Percentiles rank a stretch among this genome's conserved stretches.
Evolutionary conservation across 2,113 vertebrate genomes (phyloP).

Genomic region (Tichodroma muraria): DNA sequence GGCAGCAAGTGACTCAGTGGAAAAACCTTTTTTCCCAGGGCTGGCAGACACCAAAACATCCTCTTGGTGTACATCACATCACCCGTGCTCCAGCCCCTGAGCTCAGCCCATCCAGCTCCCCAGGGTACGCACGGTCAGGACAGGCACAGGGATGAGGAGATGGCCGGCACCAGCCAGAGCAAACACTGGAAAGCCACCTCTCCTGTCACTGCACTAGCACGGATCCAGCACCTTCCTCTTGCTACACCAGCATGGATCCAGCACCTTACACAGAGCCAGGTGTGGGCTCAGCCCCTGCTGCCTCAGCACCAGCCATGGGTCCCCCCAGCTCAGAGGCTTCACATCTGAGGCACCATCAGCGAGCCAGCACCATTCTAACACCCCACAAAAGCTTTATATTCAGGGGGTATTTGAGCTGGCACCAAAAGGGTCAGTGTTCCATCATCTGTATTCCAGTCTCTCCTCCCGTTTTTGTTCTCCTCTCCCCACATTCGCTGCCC

Average conservation of each 20-base stretch:
- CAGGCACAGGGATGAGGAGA: not conserved
- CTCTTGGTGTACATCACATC: fast-evolving
- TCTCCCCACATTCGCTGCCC: not conserved
- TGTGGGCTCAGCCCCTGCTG: not conserved
- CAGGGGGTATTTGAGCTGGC: not conserved
- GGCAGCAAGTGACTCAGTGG: slow-evolving; percentile 29
- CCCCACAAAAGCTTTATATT: not conserved
- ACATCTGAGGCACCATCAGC: not conserved
- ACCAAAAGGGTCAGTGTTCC: fast-evolving
- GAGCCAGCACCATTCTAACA: not conserved
- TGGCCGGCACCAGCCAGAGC: not conserved
- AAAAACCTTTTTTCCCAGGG: slow-evolving; percentile 16
- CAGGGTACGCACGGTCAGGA: fast-evolving
- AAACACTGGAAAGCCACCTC: not conserved
- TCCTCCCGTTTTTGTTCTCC: not conserved
- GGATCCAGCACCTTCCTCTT: not conserved
- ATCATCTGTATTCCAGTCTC: not conserved
- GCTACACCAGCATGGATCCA: not conserved
- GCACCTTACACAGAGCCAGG: not conserved
- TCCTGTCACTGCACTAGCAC: not conserved
- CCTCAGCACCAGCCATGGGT: not conserved
- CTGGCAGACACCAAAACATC: not conserved
- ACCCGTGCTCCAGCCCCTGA: not conserved
- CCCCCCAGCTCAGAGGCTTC: not conserved
- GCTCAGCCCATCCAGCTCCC: not conserved